Percentiles rank a stretch among this genome's conserved stretches.
phyloP scores from a whole-genome alignment of 2,888 invertebrate species.

The Schrankia costaestrigalis region DNA sequence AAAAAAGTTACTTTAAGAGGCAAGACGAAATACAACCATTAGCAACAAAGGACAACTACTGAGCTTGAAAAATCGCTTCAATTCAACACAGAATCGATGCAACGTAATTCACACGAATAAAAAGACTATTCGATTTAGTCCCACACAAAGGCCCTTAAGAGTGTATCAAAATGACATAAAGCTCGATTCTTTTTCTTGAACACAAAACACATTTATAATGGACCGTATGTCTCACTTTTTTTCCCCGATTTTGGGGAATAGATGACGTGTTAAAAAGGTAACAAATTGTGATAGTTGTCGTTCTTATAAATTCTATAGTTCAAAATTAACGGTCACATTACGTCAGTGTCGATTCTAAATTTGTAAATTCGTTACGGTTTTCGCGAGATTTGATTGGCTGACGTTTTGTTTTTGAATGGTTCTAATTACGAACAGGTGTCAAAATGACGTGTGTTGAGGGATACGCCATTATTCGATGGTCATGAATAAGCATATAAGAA shows the following conservation, averaged over 20 bases:
- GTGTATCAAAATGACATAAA: conserved; percentile 81
- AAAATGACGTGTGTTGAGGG: conserved; percentile 14
- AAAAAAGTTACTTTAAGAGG: conserved; percentile 49
- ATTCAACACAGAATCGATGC: conserved; percentile 67
- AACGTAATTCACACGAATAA: conserved; percentile 65
- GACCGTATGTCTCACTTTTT: conserved; percentile 60
- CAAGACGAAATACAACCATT: conserved; percentile 55
- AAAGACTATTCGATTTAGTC: conserved; percentile 57
- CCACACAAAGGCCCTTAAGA: conserved; percentile 68
- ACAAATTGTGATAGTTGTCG: conserved; percentile 55
- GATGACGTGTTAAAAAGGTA: conserved; percentile 79
- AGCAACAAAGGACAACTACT: conserved; percentile 71
- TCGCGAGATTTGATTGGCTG: conserved; percentile 23
- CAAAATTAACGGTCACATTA: conserved; percentile 54
- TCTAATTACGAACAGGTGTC: conserved; percentile 33
- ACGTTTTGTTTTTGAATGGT: conserved; percentile 20
- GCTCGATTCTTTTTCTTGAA: conserved; percentile 61
- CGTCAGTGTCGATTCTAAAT: conserved; percentile 32
- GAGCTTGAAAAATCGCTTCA: conserved; percentile 79
- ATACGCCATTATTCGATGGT: conserved; percentile 11
- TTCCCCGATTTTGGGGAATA: conserved; percentile 65
- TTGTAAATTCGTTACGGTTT: conserved; percentile 25
- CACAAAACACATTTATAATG: conserved; percentile 69
- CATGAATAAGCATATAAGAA: no score
- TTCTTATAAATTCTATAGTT: conserved; percentile 46